These are phyloP conservation scores for Rhinoderma darwinii DNA, from an alignment of 2,113 vertebrate species.

Conservation along the genomic window DNA sequence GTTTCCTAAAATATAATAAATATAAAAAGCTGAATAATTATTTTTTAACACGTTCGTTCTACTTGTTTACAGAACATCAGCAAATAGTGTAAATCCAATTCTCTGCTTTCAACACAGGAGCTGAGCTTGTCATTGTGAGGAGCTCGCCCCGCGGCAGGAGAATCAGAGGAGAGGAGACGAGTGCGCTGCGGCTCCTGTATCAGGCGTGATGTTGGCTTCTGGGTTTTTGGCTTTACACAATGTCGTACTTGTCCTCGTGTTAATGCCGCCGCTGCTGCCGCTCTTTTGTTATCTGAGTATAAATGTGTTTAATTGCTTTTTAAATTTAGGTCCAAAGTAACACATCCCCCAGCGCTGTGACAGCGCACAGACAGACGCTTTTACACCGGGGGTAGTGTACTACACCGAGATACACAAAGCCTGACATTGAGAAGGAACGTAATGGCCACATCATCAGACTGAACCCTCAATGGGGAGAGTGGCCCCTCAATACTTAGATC, in stretches of 20 bases:
- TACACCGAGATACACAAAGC: not conserved
- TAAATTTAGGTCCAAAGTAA: conserved; percentile 34
- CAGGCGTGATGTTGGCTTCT: not conserved
- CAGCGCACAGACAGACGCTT: not conserved
- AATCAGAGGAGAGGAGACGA: not conserved
- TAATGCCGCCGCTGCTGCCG: not conserved
- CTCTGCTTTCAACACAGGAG: conserved; percentile 6
- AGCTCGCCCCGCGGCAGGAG: not conserved
- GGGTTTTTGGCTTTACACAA: not conserved
- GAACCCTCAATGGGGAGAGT: too few species aligned
- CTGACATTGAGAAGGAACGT: not conserved
- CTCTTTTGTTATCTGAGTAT: not conserved
- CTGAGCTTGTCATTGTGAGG: not conserved
- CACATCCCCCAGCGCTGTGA: not conserved
- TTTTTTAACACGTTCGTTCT: not conserved
- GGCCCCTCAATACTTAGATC: too few species aligned
- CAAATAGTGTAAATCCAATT: conserved; percentile 31
- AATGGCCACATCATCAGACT: not conserved
- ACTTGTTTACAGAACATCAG: conserved; percentile 33
- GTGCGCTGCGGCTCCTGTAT: conserved; percentile 1
- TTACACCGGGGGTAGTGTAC: not conserved
- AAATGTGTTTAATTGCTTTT: conserved; percentile 52
- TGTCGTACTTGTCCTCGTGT: not conserved
- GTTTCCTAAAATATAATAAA: not conserved
- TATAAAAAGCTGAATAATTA: conserved; percentile 22